Conservation (phyloP, 64 coral and sea anemone genomes). For the Trachythela sp. region DNA sequence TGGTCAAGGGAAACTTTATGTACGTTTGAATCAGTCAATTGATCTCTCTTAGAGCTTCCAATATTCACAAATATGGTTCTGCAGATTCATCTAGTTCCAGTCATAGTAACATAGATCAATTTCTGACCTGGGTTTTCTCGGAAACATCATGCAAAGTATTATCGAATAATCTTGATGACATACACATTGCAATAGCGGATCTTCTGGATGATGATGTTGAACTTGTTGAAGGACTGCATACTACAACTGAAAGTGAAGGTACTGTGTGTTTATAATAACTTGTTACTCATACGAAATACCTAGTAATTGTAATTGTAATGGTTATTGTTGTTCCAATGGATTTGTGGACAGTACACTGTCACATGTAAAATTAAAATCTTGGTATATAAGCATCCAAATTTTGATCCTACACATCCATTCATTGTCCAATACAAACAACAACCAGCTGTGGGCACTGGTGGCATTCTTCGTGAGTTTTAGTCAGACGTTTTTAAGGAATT, state of each 20-base stretch:
- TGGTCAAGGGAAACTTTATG: conserved; percentile 58
- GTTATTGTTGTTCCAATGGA: too few relatives aligned
- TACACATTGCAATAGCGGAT: not conserved
- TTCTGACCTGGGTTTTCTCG: not conserved
- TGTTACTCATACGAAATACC: not conserved
- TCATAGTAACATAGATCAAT: not conserved
- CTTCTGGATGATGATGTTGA: not conserved
- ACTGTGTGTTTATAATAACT: not conserved
- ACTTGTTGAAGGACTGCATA: not conserved
- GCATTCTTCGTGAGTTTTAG: conserved; percentile 22
- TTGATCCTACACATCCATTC: conserved; percentile 28
- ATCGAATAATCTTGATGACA: not conserved
- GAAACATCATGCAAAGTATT: not conserved
- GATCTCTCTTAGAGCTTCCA: not conserved
- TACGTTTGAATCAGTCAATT: conserved; percentile 34
- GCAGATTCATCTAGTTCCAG: not conserved
- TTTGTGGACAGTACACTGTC: too few relatives aligned
- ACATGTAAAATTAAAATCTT: not conserved
- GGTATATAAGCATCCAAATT: conserved; percentile 22
- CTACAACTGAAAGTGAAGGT: not conserved
- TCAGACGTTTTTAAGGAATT: conserved; percentile 18
- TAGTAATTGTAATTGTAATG: too few relatives aligned
- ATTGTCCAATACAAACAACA: not conserved
- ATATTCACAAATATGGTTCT: not conserved
- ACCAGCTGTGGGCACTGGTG: conserved; percentile 32